Conservation (phyloP, 2,797 vertebrate genomes). For the Loriculus beryllinus region DNA sequence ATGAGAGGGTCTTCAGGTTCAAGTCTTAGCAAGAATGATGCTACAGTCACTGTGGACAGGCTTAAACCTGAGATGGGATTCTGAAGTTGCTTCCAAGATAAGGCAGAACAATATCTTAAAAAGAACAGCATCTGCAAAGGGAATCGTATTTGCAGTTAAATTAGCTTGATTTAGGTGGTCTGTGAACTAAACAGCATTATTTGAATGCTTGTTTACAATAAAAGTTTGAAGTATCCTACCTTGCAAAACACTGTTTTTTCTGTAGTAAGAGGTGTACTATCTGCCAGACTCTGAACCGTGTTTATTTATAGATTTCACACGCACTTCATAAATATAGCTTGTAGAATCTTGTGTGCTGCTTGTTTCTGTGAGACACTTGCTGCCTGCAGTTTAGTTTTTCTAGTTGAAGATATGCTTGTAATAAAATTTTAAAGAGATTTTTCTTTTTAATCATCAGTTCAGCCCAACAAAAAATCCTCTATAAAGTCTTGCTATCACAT, state of each 20-base stretch:
- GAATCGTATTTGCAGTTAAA: background rate
- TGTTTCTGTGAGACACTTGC: background rate
- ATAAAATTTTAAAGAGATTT: background rate
- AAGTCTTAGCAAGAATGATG: background rate
- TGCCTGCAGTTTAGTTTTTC: background rate
- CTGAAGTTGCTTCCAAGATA: background rate
- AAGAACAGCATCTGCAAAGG: background rate
- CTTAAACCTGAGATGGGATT: background rate
- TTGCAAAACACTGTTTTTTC: background rate
- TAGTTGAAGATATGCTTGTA: background rate
- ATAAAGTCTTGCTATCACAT: background rate
- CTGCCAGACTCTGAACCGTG: background rate
- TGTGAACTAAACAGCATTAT: background rate
- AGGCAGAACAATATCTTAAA: background rate
- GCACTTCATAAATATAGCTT: background rate
- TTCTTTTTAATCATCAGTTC: background rate
- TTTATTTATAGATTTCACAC: constrained; percentile 22
- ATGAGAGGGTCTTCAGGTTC: background rate
- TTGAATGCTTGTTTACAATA: background rate
- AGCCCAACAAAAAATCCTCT: background rate
- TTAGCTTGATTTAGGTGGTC: background rate
- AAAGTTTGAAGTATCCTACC: background rate
- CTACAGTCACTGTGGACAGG: background rate
- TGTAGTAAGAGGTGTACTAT: background rate
- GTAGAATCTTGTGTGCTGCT: background rate